A percentile compares a stretch with the other conserved stretches of the same genome.
These are phyloP conservation scores for Clepsis dumicolana DNA, from an alignment of 2,888 invertebrate species.

Conservation along the genomic window DNA sequence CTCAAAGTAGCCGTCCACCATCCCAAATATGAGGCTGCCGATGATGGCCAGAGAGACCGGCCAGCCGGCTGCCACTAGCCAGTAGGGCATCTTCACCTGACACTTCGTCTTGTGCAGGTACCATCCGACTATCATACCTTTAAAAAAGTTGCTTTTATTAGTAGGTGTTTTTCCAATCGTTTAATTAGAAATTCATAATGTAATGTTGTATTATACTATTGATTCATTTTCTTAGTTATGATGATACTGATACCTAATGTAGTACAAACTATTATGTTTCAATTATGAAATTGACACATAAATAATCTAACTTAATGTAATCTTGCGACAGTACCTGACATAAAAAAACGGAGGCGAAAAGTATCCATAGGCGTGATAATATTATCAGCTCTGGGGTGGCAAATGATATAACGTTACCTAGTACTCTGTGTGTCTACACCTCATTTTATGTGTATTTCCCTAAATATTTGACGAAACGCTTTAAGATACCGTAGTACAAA, in stretches of 20 bases:
- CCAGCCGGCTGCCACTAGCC: constrained; percentile 87
- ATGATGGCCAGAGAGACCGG: constrained; percentile 85
- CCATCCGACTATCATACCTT: constrained; percentile 91
- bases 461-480: too few species aligned
- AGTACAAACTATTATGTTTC: too few species aligned
- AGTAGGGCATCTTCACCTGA: constrained; percentile 86
- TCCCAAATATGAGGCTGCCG: constrained; percentile 88
- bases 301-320: too few species aligned
- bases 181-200: too few species aligned
- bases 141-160: neutral
- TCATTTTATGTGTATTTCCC: neutral
- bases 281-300: too few species aligned
- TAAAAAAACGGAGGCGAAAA: neutral
- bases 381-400: too few species aligned
- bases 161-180: neutral
- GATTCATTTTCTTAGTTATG: too few species aligned
- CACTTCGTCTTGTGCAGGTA: constrained; percentile 89
- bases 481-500: too few species aligned
- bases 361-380: too few species aligned
- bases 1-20: constrained; percentile 88
- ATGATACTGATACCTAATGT: too few species aligned
- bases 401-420: too few species aligned
- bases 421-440: neutral
- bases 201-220: too few species aligned
- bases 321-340: neutral